These are phyloP conservation scores for Hyperopisus bebe DNA, from an alignment of 2,113 vertebrate species.

Conservation along the genomic window DNA sequence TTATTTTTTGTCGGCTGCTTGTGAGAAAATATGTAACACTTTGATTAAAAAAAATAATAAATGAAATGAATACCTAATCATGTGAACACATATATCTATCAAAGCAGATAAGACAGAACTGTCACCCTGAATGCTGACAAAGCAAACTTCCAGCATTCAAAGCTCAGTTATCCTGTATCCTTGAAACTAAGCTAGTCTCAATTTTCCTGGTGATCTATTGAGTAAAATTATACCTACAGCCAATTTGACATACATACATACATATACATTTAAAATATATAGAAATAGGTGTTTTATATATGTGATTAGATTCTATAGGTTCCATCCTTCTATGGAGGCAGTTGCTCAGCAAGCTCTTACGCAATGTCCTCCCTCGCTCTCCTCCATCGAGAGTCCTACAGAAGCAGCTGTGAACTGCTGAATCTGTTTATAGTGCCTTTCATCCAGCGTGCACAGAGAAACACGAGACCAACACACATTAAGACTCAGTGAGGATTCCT, in stretches of 20 bases:
- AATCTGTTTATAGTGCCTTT: not conserved
- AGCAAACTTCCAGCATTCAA: not conserved
- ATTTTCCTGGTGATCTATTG: not conserved
- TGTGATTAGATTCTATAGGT: not conserved
- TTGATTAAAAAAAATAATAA: not conserved
- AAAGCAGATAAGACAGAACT: not conserved
- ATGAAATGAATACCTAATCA: not conserved
- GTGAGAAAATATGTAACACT: constrained; percentile 5
- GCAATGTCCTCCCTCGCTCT: not conserved
- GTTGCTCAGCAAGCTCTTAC: not conserved
- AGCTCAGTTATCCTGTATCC: not conserved
- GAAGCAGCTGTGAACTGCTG: not conserved
- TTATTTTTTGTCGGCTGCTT: not conserved
- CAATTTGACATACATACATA: not conserved
- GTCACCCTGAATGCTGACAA: not conserved
- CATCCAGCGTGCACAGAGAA: not conserved
- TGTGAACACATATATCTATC: not conserved
- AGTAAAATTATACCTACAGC: not conserved
- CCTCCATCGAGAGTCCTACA: not conserved
- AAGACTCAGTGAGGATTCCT: not conserved
- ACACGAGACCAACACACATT: not conserved
- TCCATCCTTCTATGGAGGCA: not conserved
- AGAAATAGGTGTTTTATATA: not conserved
- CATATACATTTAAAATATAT: not conserved
- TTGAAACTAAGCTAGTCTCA: not conserved